Conservation (phyloP, 2,888 invertebrate species). For the Zele albiditarsus region DNA sequence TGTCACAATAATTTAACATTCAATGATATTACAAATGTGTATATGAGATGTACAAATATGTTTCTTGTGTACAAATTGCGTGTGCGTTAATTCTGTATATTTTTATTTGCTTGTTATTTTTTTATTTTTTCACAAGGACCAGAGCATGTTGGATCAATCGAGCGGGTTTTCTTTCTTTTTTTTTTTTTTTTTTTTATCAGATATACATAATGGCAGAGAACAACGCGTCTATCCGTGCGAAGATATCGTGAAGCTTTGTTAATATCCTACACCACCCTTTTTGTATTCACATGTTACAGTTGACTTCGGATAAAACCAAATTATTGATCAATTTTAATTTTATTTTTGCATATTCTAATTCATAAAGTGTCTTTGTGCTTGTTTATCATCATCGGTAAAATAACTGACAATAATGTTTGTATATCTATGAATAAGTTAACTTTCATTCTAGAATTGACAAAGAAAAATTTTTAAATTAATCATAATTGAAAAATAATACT, state of each 20-base stretch:
- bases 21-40: constrained; percentile 5
- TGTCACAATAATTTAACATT: constrained; percentile 2
- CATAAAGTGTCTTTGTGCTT: constrained; percentile 30
- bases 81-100: constrained; percentile 19
- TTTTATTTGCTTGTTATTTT: constrained; percentile 31
- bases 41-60: neutral
- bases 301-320: constrained; percentile 17
- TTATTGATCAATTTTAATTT: constrained; percentile 7
- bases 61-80: neutral
- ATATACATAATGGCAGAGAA: constrained; percentile 40
- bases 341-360: constrained; percentile 30
- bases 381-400: constrained; percentile 26
- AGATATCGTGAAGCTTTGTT: constrained; percentile 32
- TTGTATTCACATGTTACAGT: constrained; percentile 8
- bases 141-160: neutral
- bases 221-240: constrained; percentile 43
- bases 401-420: constrained; percentile 33
- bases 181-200: constrained; percentile 13
- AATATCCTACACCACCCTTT: constrained; percentile 29
- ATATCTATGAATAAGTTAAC: constrained; percentile 9
- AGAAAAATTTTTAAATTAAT: neutral
- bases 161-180: neutral
- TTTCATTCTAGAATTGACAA: neutral
- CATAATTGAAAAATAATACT: constrained; percentile 22
- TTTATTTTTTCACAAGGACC: constrained; percentile 27